These are phyloP conservation scores for Garrulus glandarius DNA, from an alignment of 2,797 vertebrate species.

Conservation along the genomic window DNA sequence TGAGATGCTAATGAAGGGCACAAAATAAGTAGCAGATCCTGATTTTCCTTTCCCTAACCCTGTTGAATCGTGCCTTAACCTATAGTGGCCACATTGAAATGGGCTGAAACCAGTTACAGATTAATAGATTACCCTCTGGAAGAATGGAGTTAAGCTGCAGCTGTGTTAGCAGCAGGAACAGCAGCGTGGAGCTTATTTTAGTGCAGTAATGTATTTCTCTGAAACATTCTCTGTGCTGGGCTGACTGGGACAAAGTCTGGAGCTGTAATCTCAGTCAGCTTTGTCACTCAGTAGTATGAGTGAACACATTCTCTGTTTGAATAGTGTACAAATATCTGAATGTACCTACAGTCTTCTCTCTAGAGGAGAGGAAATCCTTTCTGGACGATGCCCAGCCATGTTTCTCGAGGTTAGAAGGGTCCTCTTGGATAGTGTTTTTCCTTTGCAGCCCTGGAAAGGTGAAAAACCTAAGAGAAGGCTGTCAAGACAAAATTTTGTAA, in stretches of 20 bases:
- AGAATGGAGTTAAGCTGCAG: not conserved
- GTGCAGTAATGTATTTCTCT: not conserved
- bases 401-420: not conserved
- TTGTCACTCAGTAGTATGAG: not conserved
- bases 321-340: not conserved
- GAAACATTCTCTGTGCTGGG: not conserved
- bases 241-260: not conserved
- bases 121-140: not conserved
- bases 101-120: not conserved
- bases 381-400: not conserved
- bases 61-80: not conserved
- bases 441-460: not conserved
- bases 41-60: not conserved
- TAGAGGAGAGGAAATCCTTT: not conserved
- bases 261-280: not conserved
- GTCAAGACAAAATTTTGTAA: not conserved
- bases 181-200: not conserved
- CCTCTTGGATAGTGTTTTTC: not conserved
- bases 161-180: not conserved
- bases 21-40: not conserved
- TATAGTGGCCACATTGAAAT: not conserved
- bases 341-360: not conserved
- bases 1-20: not conserved
- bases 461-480: not conserved
- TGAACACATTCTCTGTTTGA: not conserved